Evolutionary conservation across 2,888 invertebrate genomes (phyloP).

Genomic region (Pollenia griseotomentosa): DNA sequence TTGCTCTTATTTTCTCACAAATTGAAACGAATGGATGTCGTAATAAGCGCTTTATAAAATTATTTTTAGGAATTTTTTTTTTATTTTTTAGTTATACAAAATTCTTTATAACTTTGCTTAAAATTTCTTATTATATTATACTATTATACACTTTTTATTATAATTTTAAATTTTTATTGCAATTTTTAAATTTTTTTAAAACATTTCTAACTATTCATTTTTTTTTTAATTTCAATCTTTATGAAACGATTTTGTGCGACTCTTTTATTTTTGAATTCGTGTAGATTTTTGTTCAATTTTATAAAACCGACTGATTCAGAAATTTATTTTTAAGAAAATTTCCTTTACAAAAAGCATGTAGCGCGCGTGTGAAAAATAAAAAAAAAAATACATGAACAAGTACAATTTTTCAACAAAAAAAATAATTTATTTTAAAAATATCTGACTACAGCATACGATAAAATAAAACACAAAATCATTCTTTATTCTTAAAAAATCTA

Average conservation of each 20-base stretch:
- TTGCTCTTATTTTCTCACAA: neutral
- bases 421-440: slow-evolving; percentile 12
- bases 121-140: neutral
- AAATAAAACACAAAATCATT: no score
- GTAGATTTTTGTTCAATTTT: slow-evolving; percentile 69
- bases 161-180: neutral
- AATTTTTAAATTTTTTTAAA: slow-evolving; percentile 14
- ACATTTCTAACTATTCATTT: slow-evolving; percentile 21
- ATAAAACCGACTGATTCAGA: slow-evolving; percentile 69
- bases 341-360: slow-evolving; percentile 39
- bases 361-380: slow-evolving; percentile 61
- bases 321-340: slow-evolving; percentile 69
- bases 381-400: slow-evolving; percentile 1
- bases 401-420: neutral
- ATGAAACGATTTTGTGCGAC: slow-evolving; percentile 27
- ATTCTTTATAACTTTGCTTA: neutral
- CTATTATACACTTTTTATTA: neutral
- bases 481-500: no score
- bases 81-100: neutral
- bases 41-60: slow-evolving; percentile 38
- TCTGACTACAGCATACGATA: neutral
- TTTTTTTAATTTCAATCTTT: slow-evolving; percentile 31
- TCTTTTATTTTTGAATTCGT: slow-evolving; percentile 46
- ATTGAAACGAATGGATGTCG: slow-evolving; percentile 34
- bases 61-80: neutral